These are phyloP conservation scores for Sphenodon punctatus DNA, from an alignment of 2,797 vertebrate species.

Conservation along the genomic window DNA sequence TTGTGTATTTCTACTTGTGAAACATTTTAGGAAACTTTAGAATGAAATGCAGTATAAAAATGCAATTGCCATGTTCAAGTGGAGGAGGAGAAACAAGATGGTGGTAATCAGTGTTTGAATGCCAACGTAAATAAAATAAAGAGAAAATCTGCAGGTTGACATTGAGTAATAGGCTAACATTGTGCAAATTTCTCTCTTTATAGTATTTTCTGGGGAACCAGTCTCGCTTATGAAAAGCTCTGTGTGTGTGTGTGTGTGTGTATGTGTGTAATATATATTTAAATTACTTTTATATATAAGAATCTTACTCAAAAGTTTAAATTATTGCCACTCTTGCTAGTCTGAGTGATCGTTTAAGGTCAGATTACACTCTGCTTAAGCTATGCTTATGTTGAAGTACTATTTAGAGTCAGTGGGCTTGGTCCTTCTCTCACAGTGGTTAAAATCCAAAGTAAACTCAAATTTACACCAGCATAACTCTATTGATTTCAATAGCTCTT, in stretches of 20 bases:
- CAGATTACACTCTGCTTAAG: slow-evolving; percentile 46
- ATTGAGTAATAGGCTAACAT: neutral
- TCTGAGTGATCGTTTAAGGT: slow-evolving; percentile 33
- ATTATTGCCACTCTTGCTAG: slow-evolving; percentile 7
- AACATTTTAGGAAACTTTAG: neutral
- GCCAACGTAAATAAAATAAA: neutral
- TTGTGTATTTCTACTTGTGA: neutral
- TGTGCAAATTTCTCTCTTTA: neutral
- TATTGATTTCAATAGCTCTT: slow-evolving; percentile 40
- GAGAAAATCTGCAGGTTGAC: neutral
- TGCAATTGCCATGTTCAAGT: too few relatives aligned
- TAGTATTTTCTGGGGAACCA: neutral
- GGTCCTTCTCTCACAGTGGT: slow-evolving; percentile 42
- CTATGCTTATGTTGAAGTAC: slow-evolving; percentile 50
- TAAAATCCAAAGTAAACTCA: slow-evolving; percentile 57
- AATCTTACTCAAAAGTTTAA: neutral
- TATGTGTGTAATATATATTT: too few relatives aligned
- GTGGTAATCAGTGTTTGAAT: neutral
- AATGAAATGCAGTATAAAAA: too few relatives aligned
- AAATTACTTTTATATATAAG: too few relatives aligned
- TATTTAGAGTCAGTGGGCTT: slow-evolving; percentile 42
- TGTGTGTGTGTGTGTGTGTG: too few relatives aligned
- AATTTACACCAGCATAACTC: slow-evolving; percentile 62
- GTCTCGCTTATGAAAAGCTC: neutral
- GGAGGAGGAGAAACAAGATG: neutral